Evolutionary conservation across 2,797 vertebrate species (phyloP).

Genomic region (Sebastes minor): DNA sequence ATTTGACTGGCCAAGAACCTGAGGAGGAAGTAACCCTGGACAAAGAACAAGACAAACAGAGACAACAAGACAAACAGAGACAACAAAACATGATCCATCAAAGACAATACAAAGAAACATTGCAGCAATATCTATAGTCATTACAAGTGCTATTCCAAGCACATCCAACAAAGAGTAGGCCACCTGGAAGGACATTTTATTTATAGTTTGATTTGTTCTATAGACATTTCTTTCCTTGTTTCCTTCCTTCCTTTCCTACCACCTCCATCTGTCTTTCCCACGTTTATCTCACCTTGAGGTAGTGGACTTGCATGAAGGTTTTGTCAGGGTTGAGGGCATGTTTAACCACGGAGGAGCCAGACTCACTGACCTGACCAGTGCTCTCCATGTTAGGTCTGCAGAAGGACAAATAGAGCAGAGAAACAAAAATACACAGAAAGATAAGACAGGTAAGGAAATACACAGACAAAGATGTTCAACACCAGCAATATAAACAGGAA

Average conservation of each 20-base stretch:
- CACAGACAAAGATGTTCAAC: not conserved
- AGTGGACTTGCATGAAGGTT: conserved; percentile 96
- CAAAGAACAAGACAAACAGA: conserved; percentile 23
- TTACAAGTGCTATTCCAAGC: not conserved
- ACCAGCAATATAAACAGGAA: not conserved
- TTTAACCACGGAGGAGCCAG: conserved; percentile 91
- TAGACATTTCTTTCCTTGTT: not conserved
- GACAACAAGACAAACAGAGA: conserved; percentile 6
- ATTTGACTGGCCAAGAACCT: conserved; percentile 85
- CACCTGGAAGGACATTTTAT: not conserved
- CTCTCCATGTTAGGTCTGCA: conserved; percentile 91
- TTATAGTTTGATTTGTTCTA: not conserved
- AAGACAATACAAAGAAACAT: not conserved
- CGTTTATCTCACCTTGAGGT: conserved; percentile 89
- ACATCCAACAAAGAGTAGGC: not conserved
- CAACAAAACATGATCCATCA: conserved; percentile 27
- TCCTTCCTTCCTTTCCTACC: not conserved
- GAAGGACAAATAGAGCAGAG: conserved; percentile 28
- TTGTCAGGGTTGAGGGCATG: conserved; percentile 95
- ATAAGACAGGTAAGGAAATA: conserved; percentile 3
- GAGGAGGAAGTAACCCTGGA: conserved; percentile 95
- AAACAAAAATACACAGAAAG: conserved; percentile 4
- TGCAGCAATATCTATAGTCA: not conserved
- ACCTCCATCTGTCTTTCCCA: not conserved
- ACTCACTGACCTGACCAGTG: conserved; percentile 88